Percentiles rank a stretch among this genome's conserved stretches.
Evolutionary conservation across 53 echinoderm and acorn worm genomes (phyloP).

Genomic region (Zoroaster sp.): DNA sequence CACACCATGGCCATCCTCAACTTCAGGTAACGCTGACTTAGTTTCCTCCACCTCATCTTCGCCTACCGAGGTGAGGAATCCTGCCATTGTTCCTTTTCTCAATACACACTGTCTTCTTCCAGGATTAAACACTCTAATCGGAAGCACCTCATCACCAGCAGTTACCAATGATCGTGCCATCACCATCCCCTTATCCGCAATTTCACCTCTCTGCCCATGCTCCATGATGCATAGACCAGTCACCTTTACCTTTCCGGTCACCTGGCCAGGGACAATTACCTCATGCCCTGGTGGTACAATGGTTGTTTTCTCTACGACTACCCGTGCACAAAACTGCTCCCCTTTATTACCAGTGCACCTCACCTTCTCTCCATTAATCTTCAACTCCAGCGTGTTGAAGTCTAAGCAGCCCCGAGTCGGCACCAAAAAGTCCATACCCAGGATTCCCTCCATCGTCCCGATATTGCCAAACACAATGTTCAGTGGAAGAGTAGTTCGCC

Average conservation of each 20-base stretch:
- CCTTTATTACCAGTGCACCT: no score
- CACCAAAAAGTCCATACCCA: conserved; percentile 31
- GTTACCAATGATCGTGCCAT: conserved; percentile 16
- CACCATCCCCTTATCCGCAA: conserved; percentile 27
- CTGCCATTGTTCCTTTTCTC: conserved; percentile 13
- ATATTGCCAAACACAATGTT: not conserved
- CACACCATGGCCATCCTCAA: no score
- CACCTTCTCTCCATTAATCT: conserved; percentile 7
- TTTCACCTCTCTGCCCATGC: not conserved
- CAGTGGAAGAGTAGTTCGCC: not conserved
- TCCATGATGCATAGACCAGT: no score
- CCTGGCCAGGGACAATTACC: no score
- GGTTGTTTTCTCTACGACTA: not conserved
- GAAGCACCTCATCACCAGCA: not conserved
- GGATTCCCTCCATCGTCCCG: not conserved
- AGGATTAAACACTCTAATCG: conserved; percentile 43
- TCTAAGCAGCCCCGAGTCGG: not conserved
- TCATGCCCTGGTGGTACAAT: conserved; percentile 17
- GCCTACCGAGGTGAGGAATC: conserved; percentile 27
- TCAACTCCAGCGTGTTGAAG: not conserved
- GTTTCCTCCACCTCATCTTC: not conserved
- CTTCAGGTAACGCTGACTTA: no score
- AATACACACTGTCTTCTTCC: not conserved
- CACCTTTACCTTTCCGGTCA: no score
- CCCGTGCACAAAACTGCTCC: conserved; percentile 2